A percentile compares a stretch with the other conserved stretches of the same genome.
Conservation (phyloP, 1,140 invertebrate species). For the Zaprionus capensis region DNA sequence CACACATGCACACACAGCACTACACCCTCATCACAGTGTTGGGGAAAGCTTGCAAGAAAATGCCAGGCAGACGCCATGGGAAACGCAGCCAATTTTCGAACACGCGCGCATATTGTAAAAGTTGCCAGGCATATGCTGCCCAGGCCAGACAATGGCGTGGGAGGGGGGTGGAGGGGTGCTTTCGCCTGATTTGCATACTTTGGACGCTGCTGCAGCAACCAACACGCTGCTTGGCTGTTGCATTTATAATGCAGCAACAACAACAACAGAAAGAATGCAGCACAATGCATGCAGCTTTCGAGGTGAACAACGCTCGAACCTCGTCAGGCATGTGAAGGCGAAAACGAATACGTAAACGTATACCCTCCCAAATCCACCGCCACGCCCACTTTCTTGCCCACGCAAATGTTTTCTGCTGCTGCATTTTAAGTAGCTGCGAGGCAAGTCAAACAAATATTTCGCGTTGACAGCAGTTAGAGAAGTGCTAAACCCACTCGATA, state of each 20-base stretch:
- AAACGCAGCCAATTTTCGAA: conserved; percentile 66
- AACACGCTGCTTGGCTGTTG: conserved; percentile 52
- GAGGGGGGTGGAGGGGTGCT: conserved; percentile 10
- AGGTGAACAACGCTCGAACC: conserved; percentile 52
- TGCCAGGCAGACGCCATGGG: conserved; percentile 42
- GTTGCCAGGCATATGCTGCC: conserved; percentile 57
- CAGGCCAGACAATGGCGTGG: conserved; percentile 44
- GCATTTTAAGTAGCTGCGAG: conserved; percentile 67
- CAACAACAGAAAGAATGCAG: conserved; percentile 39
- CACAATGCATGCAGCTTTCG: conserved; percentile 69
- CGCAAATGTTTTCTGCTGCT: conserved; percentile 50
- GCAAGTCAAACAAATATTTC: conserved; percentile 38
- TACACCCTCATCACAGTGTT: conserved; percentile 2
- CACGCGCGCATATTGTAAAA: conserved; percentile 68
- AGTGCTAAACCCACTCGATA: conserved; percentile 48
- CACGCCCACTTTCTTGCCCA: too few relatives aligned
- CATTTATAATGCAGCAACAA: conserved; percentile 73
- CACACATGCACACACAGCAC: conserved; percentile 7
- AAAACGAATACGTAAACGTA: conserved; percentile 15
- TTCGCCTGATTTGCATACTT: conserved; percentile 78
- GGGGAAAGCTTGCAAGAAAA: conserved; percentile 60
- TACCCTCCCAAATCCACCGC: background rate
- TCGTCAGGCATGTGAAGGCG: conserved; percentile 19
- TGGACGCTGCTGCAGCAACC: conserved; percentile 50
- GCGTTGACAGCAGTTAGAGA: conserved; percentile 72